Percentiles rank a stretch among this genome's conserved stretches.
Evolutionary conservation across 2,113 vertebrate species (phyloP).

Genomic region (Astatotilapia flaviijosephi): DNA sequence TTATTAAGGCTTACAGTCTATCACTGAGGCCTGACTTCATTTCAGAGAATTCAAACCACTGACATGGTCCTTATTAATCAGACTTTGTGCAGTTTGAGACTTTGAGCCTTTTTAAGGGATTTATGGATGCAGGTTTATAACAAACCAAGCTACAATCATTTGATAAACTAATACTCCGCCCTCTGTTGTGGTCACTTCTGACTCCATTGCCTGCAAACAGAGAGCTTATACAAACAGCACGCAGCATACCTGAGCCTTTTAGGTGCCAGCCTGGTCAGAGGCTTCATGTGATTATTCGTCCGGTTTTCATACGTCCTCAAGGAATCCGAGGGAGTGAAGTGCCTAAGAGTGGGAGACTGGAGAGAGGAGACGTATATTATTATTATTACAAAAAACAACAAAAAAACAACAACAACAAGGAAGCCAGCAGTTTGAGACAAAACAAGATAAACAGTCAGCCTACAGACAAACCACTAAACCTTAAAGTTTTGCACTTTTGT

Average conservation of each 20-base stretch:
- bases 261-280: slow-evolving; percentile 79
- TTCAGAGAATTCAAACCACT: not conserved
- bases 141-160: not conserved
- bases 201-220: not conserved
- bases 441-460: not conserved
- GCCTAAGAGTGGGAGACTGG: slow-evolving; percentile 72
- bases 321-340: slow-evolving; percentile 67
- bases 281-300: slow-evolving; percentile 65
- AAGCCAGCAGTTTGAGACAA: not conserved
- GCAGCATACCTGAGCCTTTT: slow-evolving; percentile 78
- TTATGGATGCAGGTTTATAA: not conserved
- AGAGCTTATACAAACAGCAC: not conserved
- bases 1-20: not conserved
- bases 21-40: not conserved
- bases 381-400: not conserved
- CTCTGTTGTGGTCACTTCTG: not conserved
- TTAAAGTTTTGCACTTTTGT: not conserved
- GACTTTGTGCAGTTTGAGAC: not conserved
- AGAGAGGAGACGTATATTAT: not conserved
- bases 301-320: slow-evolving; percentile 81
- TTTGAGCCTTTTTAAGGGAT: not conserved
- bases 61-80: not conserved
- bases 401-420: rapidly evolving
- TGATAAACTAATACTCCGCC: not conserved
- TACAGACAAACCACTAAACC: not conserved